Evolutionary conservation across 2,888 invertebrate species (phyloP), one percentile per base, ranked within the genome.

Genomic region (Andrena bicolor): DNA sequence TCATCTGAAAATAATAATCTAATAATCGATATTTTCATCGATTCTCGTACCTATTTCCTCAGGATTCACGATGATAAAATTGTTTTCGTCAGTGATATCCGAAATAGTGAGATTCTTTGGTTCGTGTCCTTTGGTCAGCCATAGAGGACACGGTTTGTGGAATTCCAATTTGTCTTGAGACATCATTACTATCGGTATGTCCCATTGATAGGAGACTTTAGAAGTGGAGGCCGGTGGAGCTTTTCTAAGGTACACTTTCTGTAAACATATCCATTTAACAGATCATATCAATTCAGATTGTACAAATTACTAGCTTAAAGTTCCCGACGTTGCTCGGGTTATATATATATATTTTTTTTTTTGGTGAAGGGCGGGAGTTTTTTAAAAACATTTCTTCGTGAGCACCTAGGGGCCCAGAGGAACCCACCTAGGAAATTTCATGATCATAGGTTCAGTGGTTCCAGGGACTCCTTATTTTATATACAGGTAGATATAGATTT

Each of bases 61-160:
- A 5, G 97, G 97, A 94, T 98, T 98, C 0, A 97, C 95, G 74
- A 98, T 96, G 66, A 98, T 95, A 90, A 97, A 97, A 69, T 96
- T 93, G 66, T 96, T 94, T 30, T 94, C 94, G 0, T 90, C 92
- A 0, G 96, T 96, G 89, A 96, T 93, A 75, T 95, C 94, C 0
- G 90, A 90, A 0, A 97, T 89, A 8, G 93, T 94, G 0, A 96
- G 90, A 35, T 85, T 86, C 63, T 96, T 95, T 51, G 94, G 95
- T 4, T 76, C 75, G 20, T 73, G 81, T 65, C 94, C 94, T 70
- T 95, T 95, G 83, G 95, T 95, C 95, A 97, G 95, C 97, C 97
- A 97, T 0, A 94, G 92, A 0, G 96, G 96, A 0, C 94, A 95
- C 0, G 95, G 95, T 78, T 96, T 95, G 2, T 91, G 93, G 89